phyloP scores from a whole-genome alignment of 2,797 vertebrate species.

The Podarcis lilfordi region DNA sequence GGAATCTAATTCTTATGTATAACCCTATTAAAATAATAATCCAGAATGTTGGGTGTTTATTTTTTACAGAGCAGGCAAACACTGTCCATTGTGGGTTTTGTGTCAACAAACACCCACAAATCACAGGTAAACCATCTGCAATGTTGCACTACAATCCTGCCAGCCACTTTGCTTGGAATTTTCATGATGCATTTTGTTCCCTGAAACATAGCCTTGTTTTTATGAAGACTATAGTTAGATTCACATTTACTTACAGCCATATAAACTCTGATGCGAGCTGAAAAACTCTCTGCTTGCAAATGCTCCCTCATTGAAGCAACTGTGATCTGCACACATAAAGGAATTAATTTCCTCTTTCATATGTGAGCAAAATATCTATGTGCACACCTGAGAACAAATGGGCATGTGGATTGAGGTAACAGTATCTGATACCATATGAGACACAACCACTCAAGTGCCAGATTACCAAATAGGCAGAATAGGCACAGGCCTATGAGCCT shows the following conservation, averaged over 20 bases:
- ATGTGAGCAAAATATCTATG: neutral
- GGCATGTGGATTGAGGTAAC: neutral
- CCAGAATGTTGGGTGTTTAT: conserved; percentile 42
- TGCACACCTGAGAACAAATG: neutral
- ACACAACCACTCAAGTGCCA: neutral
- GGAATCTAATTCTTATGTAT: conserved; percentile 53
- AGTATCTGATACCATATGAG: neutral
- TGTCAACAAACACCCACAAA: conserved; percentile 34
- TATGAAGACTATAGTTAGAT: neutral
- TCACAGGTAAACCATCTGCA: conserved; percentile 43
- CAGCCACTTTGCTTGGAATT: neutral
- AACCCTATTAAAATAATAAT: conserved; percentile 63
- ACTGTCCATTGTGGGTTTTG: conserved; percentile 36
- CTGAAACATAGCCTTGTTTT: neutral
- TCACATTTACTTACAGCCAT: neutral
- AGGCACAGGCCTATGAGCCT: no score
- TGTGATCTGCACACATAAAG: neutral
- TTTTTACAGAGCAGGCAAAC: neutral
- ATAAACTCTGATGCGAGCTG: neutral
- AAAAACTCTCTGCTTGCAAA: neutral
- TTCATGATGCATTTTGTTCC: neutral
- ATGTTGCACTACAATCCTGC: neutral
- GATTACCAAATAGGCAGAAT: no score
- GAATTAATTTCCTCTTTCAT: neutral
- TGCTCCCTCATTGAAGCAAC: neutral